Evolutionary conservation across 2,888 invertebrate genomes (phyloP), one percentile per base, ranked within the genome.

Genomic region (Sphinx pinastri): DNA sequence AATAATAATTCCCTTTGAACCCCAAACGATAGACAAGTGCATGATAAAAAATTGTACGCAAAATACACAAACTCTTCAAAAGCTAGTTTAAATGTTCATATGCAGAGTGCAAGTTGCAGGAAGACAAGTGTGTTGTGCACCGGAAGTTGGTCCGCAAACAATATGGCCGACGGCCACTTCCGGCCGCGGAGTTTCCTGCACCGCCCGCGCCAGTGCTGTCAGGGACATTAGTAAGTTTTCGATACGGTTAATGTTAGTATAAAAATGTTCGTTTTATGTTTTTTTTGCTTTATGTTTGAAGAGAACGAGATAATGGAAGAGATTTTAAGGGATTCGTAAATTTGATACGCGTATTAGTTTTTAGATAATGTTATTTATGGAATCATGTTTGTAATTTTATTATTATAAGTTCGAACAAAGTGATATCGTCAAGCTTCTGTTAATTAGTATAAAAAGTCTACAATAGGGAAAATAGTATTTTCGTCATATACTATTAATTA

Each of bases 91-190:
- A 80, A 75, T 75, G 74, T 71, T 77, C 76, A 67, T 58, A 70
- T 67, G 70, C 70, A 63, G 60, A 63, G 31, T 69, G 78, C 81
- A 81, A 81, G 77, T 80, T 74, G 78, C 75, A 78, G 72, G 79
- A 73, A 79, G 83, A 84, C 83, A 81, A 84, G 83, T 81, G 79
- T 82, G 77, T 75, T 77, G 74, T 79, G 81, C 82, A 82, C 80
- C 88, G 89, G 88, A 89, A 86, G 86, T 87, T 85, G 79, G 80
- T 80, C 81, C 82, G 84, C 87, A 86, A 86, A 88, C 90, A 89
- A 89, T 88, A 89, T 89, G 89, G 88, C 88, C 84, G 87, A 85
- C 84, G 83, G 88, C 86, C 85, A 84, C 86, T 83, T 88, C 88
- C 89, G 85, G 76, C 79, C 82, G 80, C 78, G 76, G 78, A 82